These are phyloP conservation scores for Phrynocephalus forsythii DNA, from an alignment of 2,797 vertebrate genomes.

Conservation along the genomic window DNA sequence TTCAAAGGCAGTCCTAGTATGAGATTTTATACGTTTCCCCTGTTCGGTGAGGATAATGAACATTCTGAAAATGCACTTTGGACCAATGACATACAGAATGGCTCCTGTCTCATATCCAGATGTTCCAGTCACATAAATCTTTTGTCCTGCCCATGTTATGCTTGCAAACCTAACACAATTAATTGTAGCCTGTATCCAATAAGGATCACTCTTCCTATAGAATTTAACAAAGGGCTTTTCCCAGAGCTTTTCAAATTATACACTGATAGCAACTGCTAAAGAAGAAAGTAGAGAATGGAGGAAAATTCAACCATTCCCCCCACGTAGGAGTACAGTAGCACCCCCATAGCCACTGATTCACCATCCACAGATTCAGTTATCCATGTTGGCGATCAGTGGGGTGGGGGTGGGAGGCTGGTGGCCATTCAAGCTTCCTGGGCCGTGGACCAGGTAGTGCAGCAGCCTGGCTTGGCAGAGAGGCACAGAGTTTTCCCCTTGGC, in stretches of 20 bases:
- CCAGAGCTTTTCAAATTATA: not conserved
- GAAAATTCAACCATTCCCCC: not conserved
- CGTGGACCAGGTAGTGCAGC: too few species aligned
- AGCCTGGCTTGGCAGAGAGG: too few species aligned
- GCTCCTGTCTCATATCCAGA: not conserved
- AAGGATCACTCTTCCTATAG: slow-evolving; percentile 4
- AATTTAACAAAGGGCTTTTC: not conserved
- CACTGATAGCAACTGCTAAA: not conserved
- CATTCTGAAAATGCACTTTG: slow-evolving; percentile 6
- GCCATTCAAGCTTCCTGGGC: too few species aligned
- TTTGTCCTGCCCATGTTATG: not conserved
- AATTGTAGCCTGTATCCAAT: not conserved
- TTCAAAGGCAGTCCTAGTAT: slow-evolving; percentile 19
- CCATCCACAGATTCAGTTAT: too few species aligned
- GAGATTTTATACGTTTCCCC: not conserved
- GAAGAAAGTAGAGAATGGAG: not conserved
- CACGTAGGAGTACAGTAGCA: not conserved
- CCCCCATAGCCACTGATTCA: too few species aligned
- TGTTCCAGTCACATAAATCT: not conserved
- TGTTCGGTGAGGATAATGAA: not conserved
- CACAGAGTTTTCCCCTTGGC: too few species aligned
- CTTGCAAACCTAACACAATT: not conserved
- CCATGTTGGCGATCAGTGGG: too few species aligned
- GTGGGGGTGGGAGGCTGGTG: too few species aligned
- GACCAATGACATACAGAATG: not conserved